Base-by-base conservation (phyloP, 1,140 invertebrate species). In the Cydia pomonella region DNA sequence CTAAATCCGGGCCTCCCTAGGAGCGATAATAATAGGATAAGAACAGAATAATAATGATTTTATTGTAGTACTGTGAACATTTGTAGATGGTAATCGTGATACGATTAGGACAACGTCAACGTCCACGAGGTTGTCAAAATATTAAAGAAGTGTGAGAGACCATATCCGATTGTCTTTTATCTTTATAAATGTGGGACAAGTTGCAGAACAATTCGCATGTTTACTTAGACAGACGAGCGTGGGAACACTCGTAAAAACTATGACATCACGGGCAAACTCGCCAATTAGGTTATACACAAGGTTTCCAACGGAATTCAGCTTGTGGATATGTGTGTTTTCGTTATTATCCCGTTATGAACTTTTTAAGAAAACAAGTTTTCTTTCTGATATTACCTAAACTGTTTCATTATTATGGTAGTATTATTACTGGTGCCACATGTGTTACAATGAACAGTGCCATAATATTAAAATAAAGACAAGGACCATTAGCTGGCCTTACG, bases 211-310 rank as follows among this genome's bases (percentile, higher is more conserved):
- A 66, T 66, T 66, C 27, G 63, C 23, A 33, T n/a, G 13, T 63
- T 63, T 63, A 63, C 25, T 25, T 13, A 16, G n/a, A 33, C 27
- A 33, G 63, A 27, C 13, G 4, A 66, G 63, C 63, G 63, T 66
- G 63, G 63, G 63, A 66, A 29, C 63, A 33, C 63, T 27, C 63
- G 27, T 66, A 33, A 66, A 64, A 29, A 59, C 50, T 27, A 27
- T 66, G 63, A 66, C 63, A 18, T 66, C 63, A 66, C 27, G 16
- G 25, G 12, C 63, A 21, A 33, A 33, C 18, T 27, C 27, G 63
- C 63, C 63, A 66, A 66, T 13, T 66, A 23, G 63, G 63, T 66
- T 33, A 33, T 6, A 66, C 12, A 2, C 27, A 66, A 66, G n/a
- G 23, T 59, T 59, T 23, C 53, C 53, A 12, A 23, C 18, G 21